Evolutionary conservation across 2,888 invertebrate genomes (phyloP), one percentile per base, ranked within the genome.

Genomic region (Papilio gigon): DNA sequence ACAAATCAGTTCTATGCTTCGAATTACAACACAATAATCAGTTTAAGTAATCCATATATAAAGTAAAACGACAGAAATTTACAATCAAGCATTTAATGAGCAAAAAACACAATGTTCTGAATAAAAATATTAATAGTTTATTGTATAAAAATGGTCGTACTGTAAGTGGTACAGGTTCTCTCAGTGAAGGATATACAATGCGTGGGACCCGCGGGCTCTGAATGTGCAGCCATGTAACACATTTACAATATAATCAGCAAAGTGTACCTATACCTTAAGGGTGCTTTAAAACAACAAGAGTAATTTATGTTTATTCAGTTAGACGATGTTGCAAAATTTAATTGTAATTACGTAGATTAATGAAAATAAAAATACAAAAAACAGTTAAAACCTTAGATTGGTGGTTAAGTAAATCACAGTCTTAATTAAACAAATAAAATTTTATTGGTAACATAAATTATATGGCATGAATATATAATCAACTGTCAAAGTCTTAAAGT

Each of bases 241-340:
- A 58, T 65, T 42, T 44, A 44, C 40, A 59, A 65, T 65, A 58
- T 58, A 58, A 44, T 65, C 65, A 65, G 42, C 22, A 33, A 17
- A 44, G 33, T 42, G 58, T 58, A 30, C 44, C 17, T 35, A 4
- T 50, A 2, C 14, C 8, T 6, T 14, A 60, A 35, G 11, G 20
- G 14, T 40, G 14, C 20, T 20, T 58, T 20, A 58, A 14, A 17
- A 17, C 9, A 30, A 17, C n/a, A 9, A 58, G 20, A 20, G 17
- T 14, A 11, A 8, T 44, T 20, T 44, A 20, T 20, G 20, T 40
- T 44, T 44, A 44, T 44, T 44, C 11, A 9, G 44, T 40, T 1
- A n/a, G 40, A 17, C 8, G 40, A n/a, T 14, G 33, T 33, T 9
- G 40, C n/a, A 40, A 40, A 40, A 40, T n/a, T 40, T n/a, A n/a